Conservation (phyloP, 2,888 invertebrate genomes). For the Globia sparganii region DNA sequence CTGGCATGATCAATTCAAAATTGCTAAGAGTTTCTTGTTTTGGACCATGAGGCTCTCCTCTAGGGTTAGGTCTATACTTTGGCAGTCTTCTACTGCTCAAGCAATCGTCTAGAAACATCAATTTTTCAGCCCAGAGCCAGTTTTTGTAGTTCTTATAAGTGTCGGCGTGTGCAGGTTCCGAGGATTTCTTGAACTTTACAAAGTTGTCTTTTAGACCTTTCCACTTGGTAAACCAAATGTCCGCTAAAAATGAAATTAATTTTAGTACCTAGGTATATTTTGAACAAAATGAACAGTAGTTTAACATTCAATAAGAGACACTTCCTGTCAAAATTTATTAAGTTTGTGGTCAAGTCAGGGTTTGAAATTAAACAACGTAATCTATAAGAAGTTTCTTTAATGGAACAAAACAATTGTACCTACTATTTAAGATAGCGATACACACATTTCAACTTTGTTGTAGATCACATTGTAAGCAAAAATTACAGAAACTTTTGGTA, state of each 20-base stretch:
- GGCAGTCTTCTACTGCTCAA: constrained; percentile 2
- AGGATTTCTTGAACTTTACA: constrained; percentile 10
- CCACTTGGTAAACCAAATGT: constrained; percentile 3
- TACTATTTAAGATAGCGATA: too few relatives aligned
- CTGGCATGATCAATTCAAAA: neutral
- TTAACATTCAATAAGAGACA: too few relatives aligned
- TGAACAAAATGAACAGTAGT: too few relatives aligned
- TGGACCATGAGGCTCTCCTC: neutral
- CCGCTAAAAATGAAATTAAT: constrained; percentile 3
- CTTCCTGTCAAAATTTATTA: neutral
- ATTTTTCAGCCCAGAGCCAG: constrained; percentile 1
- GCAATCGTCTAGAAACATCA: constrained; percentile 4
- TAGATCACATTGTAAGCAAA: neutral
- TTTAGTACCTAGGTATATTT: neutral
- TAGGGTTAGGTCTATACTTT: neutral
- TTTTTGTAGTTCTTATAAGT: neutral
- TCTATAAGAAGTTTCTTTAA: neutral
- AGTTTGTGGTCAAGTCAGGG: neutral
- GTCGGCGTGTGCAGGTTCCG: neutral
- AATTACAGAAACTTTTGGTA: neutral
- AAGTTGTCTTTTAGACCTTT: constrained; percentile 11
- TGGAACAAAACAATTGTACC: neutral
- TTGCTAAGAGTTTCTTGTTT: neutral
- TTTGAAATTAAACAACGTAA: constrained; percentile 21
- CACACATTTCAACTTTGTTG: neutral